A percentile compares a stretch with the other conserved stretches of the same genome.
phyloP scores from a whole-genome alignment of 2,888 invertebrate species.

The Heteromurus nitidus region DNA sequence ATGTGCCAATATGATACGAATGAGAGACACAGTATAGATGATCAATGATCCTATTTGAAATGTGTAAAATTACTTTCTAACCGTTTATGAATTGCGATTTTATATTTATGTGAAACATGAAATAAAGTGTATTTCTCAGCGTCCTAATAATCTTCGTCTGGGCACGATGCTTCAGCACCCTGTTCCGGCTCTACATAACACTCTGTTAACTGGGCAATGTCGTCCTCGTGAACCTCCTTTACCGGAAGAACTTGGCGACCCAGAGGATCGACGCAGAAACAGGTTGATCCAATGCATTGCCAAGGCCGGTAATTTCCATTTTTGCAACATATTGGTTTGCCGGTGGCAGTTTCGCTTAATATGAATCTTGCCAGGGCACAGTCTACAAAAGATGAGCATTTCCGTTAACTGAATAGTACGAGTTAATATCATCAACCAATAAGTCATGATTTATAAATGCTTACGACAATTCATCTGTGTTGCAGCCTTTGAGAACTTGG shows the following conservation, averaged over 20 bases:
- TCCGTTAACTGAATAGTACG: not conserved
- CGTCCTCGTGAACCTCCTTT: constrained; percentile 9
- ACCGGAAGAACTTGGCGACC: constrained; percentile 75
- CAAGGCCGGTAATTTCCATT: constrained; percentile 81
- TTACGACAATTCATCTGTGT: constrained; percentile 75
- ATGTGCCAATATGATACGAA: constrained; percentile 49
- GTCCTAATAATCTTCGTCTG: not conserved
- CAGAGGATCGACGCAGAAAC: constrained; percentile 81
- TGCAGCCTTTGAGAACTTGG: constrained; percentile 76
- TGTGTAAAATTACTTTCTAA: too few species aligned
- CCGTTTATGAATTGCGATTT: too few species aligned
- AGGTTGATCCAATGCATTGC: constrained; percentile 81
- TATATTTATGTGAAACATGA: too few species aligned
- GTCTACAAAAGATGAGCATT: constrained; percentile 76
- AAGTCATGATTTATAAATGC: constrained; percentile 49
- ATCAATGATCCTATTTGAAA: too few species aligned
- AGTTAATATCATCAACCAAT: too few species aligned
- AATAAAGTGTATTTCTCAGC: too few species aligned
- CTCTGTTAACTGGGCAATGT: constrained; percentile 16
- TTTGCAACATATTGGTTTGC: constrained; percentile 79
- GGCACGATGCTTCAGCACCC: not conserved
- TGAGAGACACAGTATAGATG: not conserved
- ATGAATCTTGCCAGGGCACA: constrained; percentile 79
- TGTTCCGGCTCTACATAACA: not conserved
- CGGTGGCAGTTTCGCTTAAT: constrained; percentile 75